Percentiles rank a stretch among this genome's conserved stretches.
Conservation (phyloP, 2,113 vertebrate species). For the Rhynchopsitta pachyrhyncha region DNA sequence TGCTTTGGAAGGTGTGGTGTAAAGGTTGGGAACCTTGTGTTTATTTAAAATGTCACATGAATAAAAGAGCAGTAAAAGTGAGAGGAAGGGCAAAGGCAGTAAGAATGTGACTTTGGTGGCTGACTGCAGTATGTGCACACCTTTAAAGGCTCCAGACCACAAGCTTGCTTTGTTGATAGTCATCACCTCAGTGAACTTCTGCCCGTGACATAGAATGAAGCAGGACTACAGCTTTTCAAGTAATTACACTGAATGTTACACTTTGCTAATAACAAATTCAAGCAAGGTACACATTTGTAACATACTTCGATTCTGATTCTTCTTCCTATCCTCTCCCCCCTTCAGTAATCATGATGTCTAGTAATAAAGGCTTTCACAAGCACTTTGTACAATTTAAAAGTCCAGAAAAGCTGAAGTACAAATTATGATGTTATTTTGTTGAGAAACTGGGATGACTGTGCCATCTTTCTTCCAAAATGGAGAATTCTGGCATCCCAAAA, state of each 20-base stretch:
- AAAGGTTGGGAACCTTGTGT: background rate
- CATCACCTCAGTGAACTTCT: background rate
- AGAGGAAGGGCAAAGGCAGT: background rate
- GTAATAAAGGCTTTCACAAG: background rate
- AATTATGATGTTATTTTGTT: background rate
- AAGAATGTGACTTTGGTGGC: slow-evolving; percentile 29
- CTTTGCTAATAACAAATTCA: background rate
- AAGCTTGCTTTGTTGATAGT: background rate
- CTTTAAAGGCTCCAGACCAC: background rate
- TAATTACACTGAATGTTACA: background rate
- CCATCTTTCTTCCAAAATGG: background rate
- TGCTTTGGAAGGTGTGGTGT: background rate
- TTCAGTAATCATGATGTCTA: background rate
- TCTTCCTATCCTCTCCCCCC: background rate
- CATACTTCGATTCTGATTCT: background rate
- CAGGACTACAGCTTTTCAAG: background rate
- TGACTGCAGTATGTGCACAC: background rate
- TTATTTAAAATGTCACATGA: slow-evolving; percentile 8
- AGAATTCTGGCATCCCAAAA: background rate
- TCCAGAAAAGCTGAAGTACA: background rate
- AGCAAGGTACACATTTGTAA: background rate
- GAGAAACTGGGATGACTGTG: background rate
- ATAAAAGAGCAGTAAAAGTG: background rate
- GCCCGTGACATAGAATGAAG: background rate
- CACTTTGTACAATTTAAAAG: background rate